phyloP scores from a whole-genome alignment of 2,113 vertebrate genomes.

The Thamnophis sirtalis region DNA sequence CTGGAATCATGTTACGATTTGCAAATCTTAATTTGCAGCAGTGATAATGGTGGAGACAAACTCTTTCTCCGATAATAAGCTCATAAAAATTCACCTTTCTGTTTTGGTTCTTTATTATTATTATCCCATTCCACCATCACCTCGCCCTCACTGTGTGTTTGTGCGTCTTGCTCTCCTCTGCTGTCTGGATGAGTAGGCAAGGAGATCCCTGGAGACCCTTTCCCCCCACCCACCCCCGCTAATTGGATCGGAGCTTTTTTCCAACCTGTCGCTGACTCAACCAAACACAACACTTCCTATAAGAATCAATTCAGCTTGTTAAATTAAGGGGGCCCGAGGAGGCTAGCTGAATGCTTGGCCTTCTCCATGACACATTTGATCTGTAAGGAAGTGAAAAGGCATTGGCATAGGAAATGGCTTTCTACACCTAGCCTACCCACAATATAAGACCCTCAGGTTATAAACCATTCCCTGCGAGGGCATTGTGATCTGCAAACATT shows the following conservation, averaged over 20 bases:
- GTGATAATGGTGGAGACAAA: neutral
- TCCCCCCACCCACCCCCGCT: too few relatives aligned
- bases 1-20: neutral
- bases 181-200: conserved; percentile 15
- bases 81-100: neutral
- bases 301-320: conserved; percentile 8
- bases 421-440: too few relatives aligned
- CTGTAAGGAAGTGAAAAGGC: neutral
- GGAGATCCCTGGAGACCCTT: neutral
- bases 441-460: neutral
- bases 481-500: neutral
- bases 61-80: neutral
- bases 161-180: neutral
- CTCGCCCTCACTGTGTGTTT: neutral
- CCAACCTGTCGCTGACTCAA: conserved; percentile 24
- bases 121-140: neutral
- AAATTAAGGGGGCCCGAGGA: neutral
- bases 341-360: neutral
- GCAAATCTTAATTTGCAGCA: neutral
- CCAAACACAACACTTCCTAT: neutral
- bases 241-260: conserved; percentile 17
- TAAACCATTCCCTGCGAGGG: neutral
- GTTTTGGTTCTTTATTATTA: neutral
- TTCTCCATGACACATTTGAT: neutral
- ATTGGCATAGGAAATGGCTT: neutral